These are phyloP conservation scores for Stichodactyla mertensii DNA, from an alignment of 64 coral and sea anemone species.

Conservation along the genomic window DNA sequence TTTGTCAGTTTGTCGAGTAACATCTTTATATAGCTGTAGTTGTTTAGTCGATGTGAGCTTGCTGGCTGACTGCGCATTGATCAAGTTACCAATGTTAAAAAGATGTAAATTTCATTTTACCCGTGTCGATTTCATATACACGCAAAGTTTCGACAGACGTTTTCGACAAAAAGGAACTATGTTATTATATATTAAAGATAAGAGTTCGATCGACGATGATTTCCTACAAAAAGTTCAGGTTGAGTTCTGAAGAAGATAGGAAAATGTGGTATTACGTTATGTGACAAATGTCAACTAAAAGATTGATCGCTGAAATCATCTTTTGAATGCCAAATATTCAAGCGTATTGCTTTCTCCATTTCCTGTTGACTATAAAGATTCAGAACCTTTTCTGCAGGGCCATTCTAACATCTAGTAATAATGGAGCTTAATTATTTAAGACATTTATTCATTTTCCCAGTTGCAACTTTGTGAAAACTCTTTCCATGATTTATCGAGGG, in stretches of 20 bases:
- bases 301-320: conserved; percentile 4
- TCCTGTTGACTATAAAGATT: background rate
- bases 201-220: background rate
- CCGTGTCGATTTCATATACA: background rate
- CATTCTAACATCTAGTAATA: background rate
- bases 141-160: background rate
- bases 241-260: background rate
- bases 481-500: too few relatives aligned
- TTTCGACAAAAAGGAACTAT: background rate
- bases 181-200: background rate
- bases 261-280: background rate
- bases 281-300: background rate
- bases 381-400: background rate
- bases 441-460: background rate
- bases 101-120: conserved; percentile 9
- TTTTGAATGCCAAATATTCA: background rate
- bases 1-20: background rate
- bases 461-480: too few relatives aligned
- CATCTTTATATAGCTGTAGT: background rate
- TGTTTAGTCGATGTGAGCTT: background rate
- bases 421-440: background rate
- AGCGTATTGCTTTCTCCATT: background rate
- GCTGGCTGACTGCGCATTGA: background rate
- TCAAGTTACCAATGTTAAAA: background rate
- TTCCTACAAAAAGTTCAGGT: background rate